Evolutionary conservation across 2,888 invertebrate genomes (phyloP).

Genomic region (Nomada flava): DNA sequence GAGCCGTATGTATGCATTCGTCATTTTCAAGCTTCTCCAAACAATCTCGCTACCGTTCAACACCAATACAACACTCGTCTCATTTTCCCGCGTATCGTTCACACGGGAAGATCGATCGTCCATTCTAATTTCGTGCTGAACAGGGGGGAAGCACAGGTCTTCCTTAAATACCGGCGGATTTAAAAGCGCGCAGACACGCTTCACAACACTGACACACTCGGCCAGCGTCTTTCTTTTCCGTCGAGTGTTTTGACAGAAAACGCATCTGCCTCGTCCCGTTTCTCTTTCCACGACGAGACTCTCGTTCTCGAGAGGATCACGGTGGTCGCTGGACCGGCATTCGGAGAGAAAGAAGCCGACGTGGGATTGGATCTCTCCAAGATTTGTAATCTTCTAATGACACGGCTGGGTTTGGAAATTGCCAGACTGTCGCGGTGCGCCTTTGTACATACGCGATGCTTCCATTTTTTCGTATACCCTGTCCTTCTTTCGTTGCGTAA

Average conservation of each 20-base stretch:
- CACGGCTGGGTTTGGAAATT: slow-evolving; percentile 69
- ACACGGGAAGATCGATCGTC: not conserved
- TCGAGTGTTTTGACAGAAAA: slow-evolving; percentile 67
- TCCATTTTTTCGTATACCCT: slow-evolving; percentile 1
- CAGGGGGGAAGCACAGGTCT: not conserved
- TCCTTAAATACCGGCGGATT: slow-evolving; percentile 33
- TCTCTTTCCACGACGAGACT: not conserved
- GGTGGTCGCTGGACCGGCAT: slow-evolving; percentile 47
- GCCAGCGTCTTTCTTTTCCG: not conserved
- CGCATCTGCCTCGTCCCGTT: slow-evolving; percentile 57
- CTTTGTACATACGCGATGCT: slow-evolving; percentile 2
- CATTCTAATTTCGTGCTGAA: slow-evolving; percentile 44
- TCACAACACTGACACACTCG: slow-evolving; percentile 14
- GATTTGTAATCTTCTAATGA: slow-evolving; percentile 70
- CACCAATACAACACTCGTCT: not conserved
- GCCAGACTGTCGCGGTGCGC: slow-evolving; percentile 29
- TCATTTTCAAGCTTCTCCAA: not conserved
- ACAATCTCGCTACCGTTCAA: not conserved
- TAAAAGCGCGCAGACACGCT: not conserved
- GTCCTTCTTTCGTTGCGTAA: slow-evolving; percentile 9
- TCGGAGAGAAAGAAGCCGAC: not conserved
- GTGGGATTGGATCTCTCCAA: not conserved
- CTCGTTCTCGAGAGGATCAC: slow-evolving; percentile 36
- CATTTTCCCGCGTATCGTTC: not conserved
- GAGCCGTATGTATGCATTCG: too few relatives aligned